Evolutionary conservation across 2,888 invertebrate species (phyloP).

Genomic region (Dryobotodes eremita): DNA sequence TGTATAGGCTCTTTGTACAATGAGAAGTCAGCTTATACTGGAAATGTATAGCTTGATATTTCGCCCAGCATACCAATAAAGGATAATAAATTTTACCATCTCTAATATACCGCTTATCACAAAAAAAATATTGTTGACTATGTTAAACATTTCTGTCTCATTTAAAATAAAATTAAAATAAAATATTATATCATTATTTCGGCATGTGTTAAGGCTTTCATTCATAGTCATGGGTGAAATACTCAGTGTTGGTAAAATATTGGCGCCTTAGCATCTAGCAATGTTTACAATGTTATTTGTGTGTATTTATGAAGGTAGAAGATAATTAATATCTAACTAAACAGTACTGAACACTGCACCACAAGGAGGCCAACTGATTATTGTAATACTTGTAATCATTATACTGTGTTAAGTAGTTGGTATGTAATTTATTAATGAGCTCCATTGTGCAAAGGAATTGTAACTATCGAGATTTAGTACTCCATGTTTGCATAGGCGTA

Average conservation of each 20-base stretch:
- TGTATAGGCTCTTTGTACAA: too few relatives aligned
- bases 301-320: constrained; percentile 53
- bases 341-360: constrained; percentile 15
- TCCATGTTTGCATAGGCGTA: constrained; percentile 63
- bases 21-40: too few relatives aligned
- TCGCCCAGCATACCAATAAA: too few relatives aligned
- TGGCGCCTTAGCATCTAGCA: background rate
- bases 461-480: constrained; percentile 32
- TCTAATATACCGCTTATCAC: background rate
- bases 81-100: background rate
- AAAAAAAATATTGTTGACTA: background rate
- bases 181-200: background rate
- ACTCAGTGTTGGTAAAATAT: background rate
- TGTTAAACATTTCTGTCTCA: background rate
- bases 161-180: background rate
- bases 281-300: constrained; percentile 7
- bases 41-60: too few relatives aligned
- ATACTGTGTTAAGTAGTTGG: constrained; percentile 27
- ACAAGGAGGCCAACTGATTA: constrained; percentile 26
- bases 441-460: constrained; percentile 59
- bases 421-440: constrained; percentile 56
- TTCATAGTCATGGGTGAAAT: too few relatives aligned
- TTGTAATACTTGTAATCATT: constrained; percentile 17
- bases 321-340: constrained; percentile 24
- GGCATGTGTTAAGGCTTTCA: constrained; percentile 1